Conservation (phyloP, 2,888 invertebrate species). For the Caenorhabditis drosophilae region DNA sequence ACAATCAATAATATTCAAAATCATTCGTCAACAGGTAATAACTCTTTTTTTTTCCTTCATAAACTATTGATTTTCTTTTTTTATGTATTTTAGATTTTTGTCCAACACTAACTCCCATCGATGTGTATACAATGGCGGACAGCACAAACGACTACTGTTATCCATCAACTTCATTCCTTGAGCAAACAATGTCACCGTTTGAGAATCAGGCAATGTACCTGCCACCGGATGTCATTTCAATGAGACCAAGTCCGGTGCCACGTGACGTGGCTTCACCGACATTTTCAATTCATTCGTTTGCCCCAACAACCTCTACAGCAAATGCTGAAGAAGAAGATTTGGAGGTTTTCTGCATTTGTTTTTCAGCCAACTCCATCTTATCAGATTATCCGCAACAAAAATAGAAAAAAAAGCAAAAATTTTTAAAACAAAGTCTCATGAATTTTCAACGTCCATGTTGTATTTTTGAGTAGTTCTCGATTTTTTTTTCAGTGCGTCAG, state of each 20-base stretch:
- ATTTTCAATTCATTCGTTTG: conserved; percentile 32
- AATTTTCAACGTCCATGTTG: too few relatives aligned
- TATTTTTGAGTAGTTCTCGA: too few relatives aligned
- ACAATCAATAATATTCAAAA: conserved; percentile 1
- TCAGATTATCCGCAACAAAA: not conserved
- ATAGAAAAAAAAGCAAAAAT: too few relatives aligned
- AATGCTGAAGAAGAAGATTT: conserved; percentile 30
- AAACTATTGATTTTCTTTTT: not conserved
- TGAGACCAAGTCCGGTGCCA: not conserved
- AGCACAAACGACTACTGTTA: conserved; percentile 13
- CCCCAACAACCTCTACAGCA: conserved; percentile 28
- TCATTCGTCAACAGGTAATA: not conserved
- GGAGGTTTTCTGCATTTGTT: conserved; percentile 15
- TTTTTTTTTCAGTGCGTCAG: too few relatives aligned
- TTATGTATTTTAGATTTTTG: not conserved
- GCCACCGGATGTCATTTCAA: conserved; percentile 4
- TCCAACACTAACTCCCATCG: not conserved
- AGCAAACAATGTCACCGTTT: conserved; percentile 2
- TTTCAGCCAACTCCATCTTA: not conserved
- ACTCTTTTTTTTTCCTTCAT: not conserved
- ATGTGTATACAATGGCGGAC: not conserved
- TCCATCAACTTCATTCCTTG: conserved; percentile 14
- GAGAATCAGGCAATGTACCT: conserved; percentile 3
- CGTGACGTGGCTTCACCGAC: conserved; percentile 20
- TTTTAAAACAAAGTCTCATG: too few relatives aligned